Evolutionary conservation across 2,888 invertebrate genomes (phyloP).

Genomic region (Dugesia japonica): DNA sequence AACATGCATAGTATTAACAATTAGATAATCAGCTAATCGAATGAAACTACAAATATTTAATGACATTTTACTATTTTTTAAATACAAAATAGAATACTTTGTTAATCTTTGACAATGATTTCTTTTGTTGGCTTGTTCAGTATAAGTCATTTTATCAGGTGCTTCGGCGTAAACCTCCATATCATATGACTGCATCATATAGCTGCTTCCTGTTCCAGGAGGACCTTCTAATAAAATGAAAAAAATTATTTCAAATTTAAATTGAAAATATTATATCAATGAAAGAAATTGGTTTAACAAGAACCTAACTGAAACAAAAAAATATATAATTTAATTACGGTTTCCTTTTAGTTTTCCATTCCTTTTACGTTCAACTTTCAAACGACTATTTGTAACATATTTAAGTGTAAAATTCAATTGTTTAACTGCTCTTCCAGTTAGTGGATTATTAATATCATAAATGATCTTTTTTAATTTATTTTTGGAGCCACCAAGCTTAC

Average conservation of each 20-base stretch:
- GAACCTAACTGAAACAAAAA: neutral
- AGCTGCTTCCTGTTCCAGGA: conserved; percentile 46
- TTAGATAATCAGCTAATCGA: conserved; percentile 48
- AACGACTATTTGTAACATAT: neutral
- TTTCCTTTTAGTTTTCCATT: conserved; percentile 9
- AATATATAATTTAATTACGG: neutral
- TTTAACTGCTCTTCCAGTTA: conserved; percentile 6
- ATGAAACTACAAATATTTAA: conserved; percentile 41
- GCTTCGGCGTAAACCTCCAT: conserved; percentile 48
- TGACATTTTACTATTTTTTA: neutral
- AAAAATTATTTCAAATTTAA: too few relatives aligned
- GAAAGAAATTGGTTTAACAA: too few relatives aligned
- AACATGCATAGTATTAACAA: conserved; percentile 48
- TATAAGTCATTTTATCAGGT: conserved; percentile 62
- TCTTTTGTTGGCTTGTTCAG: conserved; percentile 68
- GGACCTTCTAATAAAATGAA: conserved; percentile 38
- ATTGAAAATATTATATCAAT: too few relatives aligned
- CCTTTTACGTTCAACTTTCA: neutral
- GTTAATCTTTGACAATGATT: conserved; percentile 64
- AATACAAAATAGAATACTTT: conserved; percentile 52
- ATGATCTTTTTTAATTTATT: neutral
- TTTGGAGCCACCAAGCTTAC: neutral
- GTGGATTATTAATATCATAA: neutral
- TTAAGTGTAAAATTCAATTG: conserved; percentile 6
- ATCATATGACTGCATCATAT: conserved; percentile 46